Percentiles rank a stretch among this genome's conserved stretches.
phyloP scores from a whole-genome alignment of 2,113 vertebrate genomes.

The Todiramphus saurophagus region DNA sequence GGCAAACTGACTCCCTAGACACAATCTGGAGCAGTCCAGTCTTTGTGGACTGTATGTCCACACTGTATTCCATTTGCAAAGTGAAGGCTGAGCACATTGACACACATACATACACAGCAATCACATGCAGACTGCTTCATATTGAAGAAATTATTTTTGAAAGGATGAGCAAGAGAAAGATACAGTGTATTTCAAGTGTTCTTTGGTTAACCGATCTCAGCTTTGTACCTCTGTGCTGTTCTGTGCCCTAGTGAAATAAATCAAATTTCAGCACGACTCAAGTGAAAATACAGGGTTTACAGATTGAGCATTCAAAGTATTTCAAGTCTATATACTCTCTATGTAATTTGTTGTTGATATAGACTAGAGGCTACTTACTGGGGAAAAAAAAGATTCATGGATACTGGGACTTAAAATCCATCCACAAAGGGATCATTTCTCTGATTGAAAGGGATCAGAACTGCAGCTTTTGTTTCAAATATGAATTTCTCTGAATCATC shows the following conservation, averaged over 20 bases:
- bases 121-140: neutral
- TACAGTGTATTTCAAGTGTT: neutral
- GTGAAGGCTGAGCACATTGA: neutral
- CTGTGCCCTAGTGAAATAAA: neutral
- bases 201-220: neutral
- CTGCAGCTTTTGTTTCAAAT: neutral
- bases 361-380: neutral
- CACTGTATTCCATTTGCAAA: neutral
- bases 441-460: constrained; percentile 8
- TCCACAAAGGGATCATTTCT: constrained; percentile 7
- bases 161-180: neutral
- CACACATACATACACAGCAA: neutral
- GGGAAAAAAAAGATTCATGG: neutral
- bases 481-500: neutral
- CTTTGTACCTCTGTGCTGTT: neutral
- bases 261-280: neutral
- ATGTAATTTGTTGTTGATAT: neutral
- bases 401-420: neutral
- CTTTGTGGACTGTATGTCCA: neutral
- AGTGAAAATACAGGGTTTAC: neutral
- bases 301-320: neutral
- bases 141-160: neutral
- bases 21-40: neutral
- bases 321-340: neutral
- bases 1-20: neutral